Percentiles rank a stretch among this genome's conserved stretches.
Conservation (phyloP, 2,113 vertebrate genomes). For the Alces alces region DNA sequence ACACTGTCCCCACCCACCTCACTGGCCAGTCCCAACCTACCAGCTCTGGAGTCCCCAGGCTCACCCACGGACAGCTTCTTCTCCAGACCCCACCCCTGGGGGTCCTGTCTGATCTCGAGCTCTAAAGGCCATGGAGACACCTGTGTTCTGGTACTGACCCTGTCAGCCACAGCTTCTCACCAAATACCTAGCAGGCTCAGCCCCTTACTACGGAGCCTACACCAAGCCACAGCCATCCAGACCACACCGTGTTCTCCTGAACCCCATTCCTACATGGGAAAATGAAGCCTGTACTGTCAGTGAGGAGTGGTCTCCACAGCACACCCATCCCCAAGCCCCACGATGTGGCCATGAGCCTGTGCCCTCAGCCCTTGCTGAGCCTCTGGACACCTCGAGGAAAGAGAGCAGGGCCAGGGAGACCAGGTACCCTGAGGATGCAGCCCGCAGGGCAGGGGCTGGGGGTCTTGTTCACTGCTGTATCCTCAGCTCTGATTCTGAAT, state of each 20-base stretch:
- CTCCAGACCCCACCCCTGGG: not conserved
- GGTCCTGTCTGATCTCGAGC: not conserved
- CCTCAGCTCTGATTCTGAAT: not conserved
- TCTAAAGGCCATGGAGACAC: not conserved
- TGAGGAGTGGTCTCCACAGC: fast-evolving
- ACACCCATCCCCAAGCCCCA: not conserved
- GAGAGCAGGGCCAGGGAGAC: not conserved
- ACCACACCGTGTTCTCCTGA: too few relatives aligned
- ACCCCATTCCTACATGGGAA: fast-evolving
- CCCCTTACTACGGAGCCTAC: fast-evolving
- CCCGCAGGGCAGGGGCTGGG: not conserved
- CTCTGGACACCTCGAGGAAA: not conserved
- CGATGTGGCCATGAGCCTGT: fast-evolving
- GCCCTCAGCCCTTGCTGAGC: not conserved
- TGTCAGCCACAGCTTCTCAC: not conserved
- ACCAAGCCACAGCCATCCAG: not conserved
- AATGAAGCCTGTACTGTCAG: fast-evolving
- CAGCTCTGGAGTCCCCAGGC: not conserved
- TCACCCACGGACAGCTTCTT: too few relatives aligned
- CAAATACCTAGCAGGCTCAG: fast-evolving
- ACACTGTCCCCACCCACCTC: not conserved
- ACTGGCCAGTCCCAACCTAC: not conserved
- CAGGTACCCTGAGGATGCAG: fast-evolving
- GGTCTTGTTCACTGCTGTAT: not conserved
- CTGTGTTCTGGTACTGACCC: not conserved